These are phyloP conservation scores for Euura saliciscinereae DNA, from an alignment of 1,140 invertebrate genomes.

Conservation along the genomic window DNA sequence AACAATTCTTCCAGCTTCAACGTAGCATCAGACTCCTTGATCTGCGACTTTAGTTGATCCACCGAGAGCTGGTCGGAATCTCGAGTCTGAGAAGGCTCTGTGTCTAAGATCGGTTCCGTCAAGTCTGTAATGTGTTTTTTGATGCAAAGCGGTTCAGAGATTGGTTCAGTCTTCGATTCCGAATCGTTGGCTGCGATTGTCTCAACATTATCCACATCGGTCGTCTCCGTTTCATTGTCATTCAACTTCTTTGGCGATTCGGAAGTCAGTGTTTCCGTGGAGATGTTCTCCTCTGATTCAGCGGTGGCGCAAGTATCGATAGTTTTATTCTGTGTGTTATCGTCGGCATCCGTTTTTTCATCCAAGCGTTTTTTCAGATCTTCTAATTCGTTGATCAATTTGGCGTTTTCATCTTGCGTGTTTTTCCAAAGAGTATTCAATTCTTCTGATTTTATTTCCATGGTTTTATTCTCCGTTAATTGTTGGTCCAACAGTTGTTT, in stretches of 20 bases:
- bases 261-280: not conserved
- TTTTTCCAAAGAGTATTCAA: not conserved
- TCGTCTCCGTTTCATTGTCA: too few relatives aligned
- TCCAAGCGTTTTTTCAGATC: conserved; percentile 4
- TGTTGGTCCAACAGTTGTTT: not conserved
- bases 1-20: too few relatives aligned
- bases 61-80: too few relatives aligned
- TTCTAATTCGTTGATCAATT: conserved; percentile 9
- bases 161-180: not conserved
- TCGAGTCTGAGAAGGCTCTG: too few relatives aligned
- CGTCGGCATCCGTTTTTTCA: not conserved
- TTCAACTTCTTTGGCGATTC: too few relatives aligned
- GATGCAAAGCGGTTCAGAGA: not conserved
- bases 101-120: too few relatives aligned
- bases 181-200: not conserved
- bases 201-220: not conserved
- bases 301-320: too few relatives aligned
- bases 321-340: not conserved
- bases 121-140: too few relatives aligned
- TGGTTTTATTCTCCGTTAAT: not conserved
- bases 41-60: too few relatives aligned
- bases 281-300: not conserved
- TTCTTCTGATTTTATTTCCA: conserved; percentile 6
- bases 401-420: not conserved
- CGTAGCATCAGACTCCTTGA: too few relatives aligned